phyloP scores from a whole-genome alignment of 1,140 invertebrate genomes.

The Brachionus angularis region DNA sequence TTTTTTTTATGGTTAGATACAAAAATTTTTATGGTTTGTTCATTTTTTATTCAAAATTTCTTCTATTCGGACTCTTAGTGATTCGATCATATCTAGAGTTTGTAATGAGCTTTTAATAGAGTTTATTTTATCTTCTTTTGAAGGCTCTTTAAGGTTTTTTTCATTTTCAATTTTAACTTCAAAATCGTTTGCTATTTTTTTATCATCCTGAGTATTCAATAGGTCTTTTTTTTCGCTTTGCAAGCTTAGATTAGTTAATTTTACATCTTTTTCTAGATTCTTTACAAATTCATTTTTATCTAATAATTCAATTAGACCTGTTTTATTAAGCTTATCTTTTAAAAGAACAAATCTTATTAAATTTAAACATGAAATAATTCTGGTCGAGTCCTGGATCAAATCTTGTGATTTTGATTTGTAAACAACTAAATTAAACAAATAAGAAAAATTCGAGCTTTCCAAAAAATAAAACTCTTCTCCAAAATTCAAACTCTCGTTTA shows the following conservation, averaged over 20 bases:
- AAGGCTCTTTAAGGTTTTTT: not conserved
- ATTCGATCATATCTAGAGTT: constrained; percentile 14
- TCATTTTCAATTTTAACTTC: not conserved
- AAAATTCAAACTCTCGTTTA: constrained; percentile 5
- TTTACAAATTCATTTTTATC: not conserved
- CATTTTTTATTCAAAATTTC: constrained; percentile 6
- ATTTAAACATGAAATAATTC: constrained; percentile 9
- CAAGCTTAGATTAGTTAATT: not conserved
- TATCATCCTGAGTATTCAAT: not conserved
- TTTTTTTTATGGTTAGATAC: not conserved
- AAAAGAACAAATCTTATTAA: constrained; percentile 9
- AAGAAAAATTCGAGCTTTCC: not conserved
- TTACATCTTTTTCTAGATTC: not conserved
- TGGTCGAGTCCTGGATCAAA: not conserved
- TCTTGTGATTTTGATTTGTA: not conserved
- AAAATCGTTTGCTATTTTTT: not conserved
- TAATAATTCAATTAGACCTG: not conserved
- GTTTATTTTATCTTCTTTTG: constrained; percentile 18
- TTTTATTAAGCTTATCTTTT: constrained; percentile 13
- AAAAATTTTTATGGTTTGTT: not conserved
- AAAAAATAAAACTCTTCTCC: not conserved
- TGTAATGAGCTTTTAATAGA: not conserved
- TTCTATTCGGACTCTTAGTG: constrained; percentile 7
- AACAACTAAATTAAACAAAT: not conserved
- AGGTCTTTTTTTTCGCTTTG: not conserved